phyloP scores from a whole-genome alignment of 2,888 invertebrate genomes.

The Xylota segnis region DNA sequence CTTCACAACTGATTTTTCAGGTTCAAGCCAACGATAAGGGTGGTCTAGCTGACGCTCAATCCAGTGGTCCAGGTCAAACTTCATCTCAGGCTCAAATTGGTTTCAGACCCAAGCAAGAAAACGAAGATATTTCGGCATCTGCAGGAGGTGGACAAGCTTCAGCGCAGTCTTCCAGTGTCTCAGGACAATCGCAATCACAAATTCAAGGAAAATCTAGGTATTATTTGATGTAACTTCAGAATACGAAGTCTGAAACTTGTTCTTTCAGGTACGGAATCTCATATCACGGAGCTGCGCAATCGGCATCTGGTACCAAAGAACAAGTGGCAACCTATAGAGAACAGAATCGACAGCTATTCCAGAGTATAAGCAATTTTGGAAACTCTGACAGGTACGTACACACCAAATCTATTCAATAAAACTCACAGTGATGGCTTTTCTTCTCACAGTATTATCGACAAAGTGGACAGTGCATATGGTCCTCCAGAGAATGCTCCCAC shows the following conservation, averaged over 20 bases:
- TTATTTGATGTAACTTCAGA: background rate
- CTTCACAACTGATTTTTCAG: slow-evolving; percentile 85
- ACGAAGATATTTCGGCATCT: slow-evolving; percentile 85
- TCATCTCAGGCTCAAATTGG: slow-evolving; percentile 96
- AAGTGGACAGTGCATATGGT: slow-evolving; percentile 81
- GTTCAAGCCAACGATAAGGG: slow-evolving; percentile 93
- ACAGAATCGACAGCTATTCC: slow-evolving; percentile 89
- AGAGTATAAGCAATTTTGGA: slow-evolving; percentile 86
- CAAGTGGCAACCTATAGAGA: slow-evolving; percentile 87
- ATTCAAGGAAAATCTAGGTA: slow-evolving; percentile 90
- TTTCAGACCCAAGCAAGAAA: slow-evolving; percentile 89
- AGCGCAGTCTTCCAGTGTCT: slow-evolving; percentile 90
- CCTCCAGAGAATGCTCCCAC: slow-evolving; percentile 77
- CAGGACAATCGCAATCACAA: slow-evolving; percentile 93
- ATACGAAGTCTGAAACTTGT: background rate
- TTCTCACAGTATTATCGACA: slow-evolving; percentile 81
- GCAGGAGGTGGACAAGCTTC: slow-evolving; percentile 92
- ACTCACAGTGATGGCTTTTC: slow-evolving; percentile 16
- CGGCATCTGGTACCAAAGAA: slow-evolving; percentile 90
- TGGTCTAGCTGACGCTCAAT: slow-evolving; percentile 94
- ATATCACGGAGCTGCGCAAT: slow-evolving; percentile 92
- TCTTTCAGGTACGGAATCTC: slow-evolving; percentile 88
- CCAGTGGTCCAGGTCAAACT: slow-evolving; percentile 92
- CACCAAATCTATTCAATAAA: background rate
- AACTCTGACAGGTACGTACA: slow-evolving; percentile 81